Evolutionary conservation across 2,113 vertebrate genomes (phyloP).

Genomic region (Pycnonotus jocosus): DNA sequence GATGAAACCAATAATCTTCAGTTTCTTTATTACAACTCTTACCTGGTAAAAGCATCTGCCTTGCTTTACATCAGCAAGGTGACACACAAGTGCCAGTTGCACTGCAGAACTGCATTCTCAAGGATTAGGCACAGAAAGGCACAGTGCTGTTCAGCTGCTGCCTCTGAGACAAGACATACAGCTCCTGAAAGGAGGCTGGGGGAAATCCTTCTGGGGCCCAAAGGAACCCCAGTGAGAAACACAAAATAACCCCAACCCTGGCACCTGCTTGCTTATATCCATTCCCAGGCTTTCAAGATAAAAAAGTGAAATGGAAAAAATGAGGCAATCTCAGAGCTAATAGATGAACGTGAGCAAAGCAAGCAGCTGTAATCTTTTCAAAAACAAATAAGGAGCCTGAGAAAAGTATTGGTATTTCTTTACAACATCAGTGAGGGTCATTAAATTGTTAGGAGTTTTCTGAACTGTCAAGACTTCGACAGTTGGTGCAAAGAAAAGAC

Average conservation of each 20-base stretch:
- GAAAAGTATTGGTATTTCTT: constrained; percentile 34
- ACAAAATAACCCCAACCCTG: neutral
- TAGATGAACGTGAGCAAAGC: neutral
- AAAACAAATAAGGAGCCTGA: constrained; percentile 39
- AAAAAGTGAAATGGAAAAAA: constrained; percentile 45
- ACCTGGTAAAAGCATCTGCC: neutral
- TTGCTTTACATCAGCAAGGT: neutral
- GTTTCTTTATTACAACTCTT: neutral
- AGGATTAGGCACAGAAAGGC: neutral
- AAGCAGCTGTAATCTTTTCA: constrained; percentile 25
- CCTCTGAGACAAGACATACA: neutral
- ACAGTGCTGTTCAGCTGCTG: neutral
- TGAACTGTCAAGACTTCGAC: neutral
- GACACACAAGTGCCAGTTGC: neutral
- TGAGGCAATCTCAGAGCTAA: constrained; percentile 18
- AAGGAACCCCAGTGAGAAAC: neutral
- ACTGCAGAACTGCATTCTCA: fast-evolving
- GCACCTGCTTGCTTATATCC: constrained; percentile 33
- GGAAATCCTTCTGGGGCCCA: neutral
- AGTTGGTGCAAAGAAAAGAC: neutral
- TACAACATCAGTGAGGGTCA: neutral
- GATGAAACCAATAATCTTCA: neutral
- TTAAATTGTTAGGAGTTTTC: neutral
- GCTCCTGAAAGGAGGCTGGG: neutral
- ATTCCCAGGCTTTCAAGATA: constrained; percentile 31